Conservation (phyloP, 2,797 vertebrate genomes). For the Acrossocheilus fasciatus region DNA sequence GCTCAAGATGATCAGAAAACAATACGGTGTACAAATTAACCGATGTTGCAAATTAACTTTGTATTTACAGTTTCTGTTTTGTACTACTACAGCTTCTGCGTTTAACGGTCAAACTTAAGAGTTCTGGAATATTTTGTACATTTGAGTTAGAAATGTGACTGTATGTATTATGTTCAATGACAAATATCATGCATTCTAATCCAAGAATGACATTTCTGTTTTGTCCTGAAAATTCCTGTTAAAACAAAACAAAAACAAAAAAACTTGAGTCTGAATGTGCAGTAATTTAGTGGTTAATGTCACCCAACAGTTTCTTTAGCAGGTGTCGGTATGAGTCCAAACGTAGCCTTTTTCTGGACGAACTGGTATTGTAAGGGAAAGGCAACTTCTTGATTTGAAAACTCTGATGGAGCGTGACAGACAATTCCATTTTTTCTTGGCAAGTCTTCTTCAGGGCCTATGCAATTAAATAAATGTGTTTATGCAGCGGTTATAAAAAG, state of each 20-base stretch:
- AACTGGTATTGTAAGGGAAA: constrained; percentile 92
- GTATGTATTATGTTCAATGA: not conserved
- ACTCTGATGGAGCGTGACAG: constrained; percentile 96
- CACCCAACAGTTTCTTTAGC: constrained; percentile 84
- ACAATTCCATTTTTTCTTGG: constrained; percentile 98
- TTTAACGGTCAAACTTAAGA: not conserved
- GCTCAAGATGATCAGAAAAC: not conserved
- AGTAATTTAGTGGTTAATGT: constrained; percentile 27
- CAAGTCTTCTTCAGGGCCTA: constrained; percentile 97
- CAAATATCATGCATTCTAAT: not conserved
- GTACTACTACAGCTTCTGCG: too few species aligned
- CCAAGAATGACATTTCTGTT: not conserved
- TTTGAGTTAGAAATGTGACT: not conserved
- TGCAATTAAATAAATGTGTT: constrained; percentile 25
- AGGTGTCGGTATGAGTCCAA: constrained; percentile 92
- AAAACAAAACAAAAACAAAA: not conserved
- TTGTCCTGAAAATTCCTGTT: not conserved
- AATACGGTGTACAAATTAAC: not conserved
- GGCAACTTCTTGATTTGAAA: constrained; percentile 94
- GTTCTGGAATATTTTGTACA: not conserved
- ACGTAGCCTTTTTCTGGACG: constrained; percentile 94
- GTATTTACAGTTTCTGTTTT: not conserved
- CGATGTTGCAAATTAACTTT: not conserved
- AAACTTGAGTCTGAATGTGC: not conserved
- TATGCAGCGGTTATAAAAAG: not conserved